A percentile compares a stretch with the other conserved stretches of the same genome.
phyloP scores from a whole-genome alignment of 2,888 invertebrate genomes.

The Hesperia comma region DNA sequence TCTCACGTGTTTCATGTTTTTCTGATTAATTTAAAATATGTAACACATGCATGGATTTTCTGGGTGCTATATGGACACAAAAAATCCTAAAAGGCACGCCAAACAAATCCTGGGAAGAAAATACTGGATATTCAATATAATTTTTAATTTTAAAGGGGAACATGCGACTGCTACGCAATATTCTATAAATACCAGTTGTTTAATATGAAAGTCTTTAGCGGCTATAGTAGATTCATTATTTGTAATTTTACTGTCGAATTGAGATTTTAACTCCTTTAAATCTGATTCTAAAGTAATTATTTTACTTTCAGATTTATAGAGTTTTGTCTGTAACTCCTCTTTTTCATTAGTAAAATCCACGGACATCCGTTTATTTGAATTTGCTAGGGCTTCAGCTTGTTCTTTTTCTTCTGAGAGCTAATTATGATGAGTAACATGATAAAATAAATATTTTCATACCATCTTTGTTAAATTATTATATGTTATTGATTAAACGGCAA shows the following conservation, averaged over 20 bases:
- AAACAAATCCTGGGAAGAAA: not conserved
- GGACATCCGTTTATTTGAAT: constrained; percentile 70
- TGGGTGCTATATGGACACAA: not conserved
- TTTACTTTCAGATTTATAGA: constrained; percentile 77
- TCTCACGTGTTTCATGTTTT: not conserved
- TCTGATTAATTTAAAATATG: not conserved
- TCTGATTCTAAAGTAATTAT: constrained; percentile 77
- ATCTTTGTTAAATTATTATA: not conserved
- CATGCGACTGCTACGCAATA: constrained; percentile 20
- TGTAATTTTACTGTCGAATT: constrained; percentile 84
- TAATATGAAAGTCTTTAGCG: constrained; percentile 85
- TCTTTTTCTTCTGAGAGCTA: constrained; percentile 80
- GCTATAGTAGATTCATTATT: constrained; percentile 83
- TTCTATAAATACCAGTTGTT: constrained; percentile 81
- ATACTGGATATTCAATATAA: constrained; percentile 3
- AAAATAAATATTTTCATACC: not conserved
- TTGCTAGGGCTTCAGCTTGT: constrained; percentile 66
- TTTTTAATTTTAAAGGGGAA: constrained; percentile 17
- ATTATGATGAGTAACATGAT: constrained; percentile 51
- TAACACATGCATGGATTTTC: constrained; percentile 9
- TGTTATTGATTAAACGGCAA: too few species aligned
- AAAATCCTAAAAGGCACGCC: not conserved
- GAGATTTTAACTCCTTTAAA: constrained; percentile 80
- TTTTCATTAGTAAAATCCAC: constrained; percentile 75
- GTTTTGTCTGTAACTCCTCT: constrained; percentile 73